Percentiles rank a stretch among this genome's conserved stretches.
phyloP scores from a whole-genome alignment of 2,888 invertebrate genomes.

The Drosophila helvetica region DNA sequence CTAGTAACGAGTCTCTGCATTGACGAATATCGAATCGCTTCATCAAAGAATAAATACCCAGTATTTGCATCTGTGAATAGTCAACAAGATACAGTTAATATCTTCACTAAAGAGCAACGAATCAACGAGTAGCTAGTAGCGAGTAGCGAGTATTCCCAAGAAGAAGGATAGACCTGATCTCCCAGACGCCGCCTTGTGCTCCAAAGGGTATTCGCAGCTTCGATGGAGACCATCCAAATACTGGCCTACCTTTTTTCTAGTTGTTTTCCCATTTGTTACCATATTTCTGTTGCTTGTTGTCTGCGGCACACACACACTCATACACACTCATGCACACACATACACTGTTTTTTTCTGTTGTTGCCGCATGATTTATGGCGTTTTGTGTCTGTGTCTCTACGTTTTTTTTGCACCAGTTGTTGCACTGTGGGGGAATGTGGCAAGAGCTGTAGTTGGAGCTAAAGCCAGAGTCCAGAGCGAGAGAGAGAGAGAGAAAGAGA shows the following conservation, averaged over 20 bases:
- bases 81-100: no score
- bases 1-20: no score
- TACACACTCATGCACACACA: no score
- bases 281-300: constrained; percentile 28
- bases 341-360: constrained; percentile 44
- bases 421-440: constrained; percentile 44
- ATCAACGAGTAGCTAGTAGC: no score
- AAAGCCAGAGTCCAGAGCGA: background rate
- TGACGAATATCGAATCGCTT: no score
- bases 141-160: background rate
- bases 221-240: background rate
- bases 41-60: no score
- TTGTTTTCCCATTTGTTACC: constrained; percentile 25
- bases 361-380: constrained; percentile 58
- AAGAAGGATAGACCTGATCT: background rate
- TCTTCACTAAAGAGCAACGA: background rate
- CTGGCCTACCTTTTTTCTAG: constrained; percentile 18
- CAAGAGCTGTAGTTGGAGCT: constrained; percentile 9
- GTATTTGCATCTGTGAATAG: no score
- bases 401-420: constrained; percentile 23
- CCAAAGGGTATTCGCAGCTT: background rate
- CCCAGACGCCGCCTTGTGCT: constrained; percentile 6
- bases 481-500: background rate
- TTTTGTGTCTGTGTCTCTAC: constrained; percentile 51
- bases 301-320: background rate